Conservation (phyloP, 1,140 invertebrate genomes). For the Pseudomyrmex flavicornis region DNA sequence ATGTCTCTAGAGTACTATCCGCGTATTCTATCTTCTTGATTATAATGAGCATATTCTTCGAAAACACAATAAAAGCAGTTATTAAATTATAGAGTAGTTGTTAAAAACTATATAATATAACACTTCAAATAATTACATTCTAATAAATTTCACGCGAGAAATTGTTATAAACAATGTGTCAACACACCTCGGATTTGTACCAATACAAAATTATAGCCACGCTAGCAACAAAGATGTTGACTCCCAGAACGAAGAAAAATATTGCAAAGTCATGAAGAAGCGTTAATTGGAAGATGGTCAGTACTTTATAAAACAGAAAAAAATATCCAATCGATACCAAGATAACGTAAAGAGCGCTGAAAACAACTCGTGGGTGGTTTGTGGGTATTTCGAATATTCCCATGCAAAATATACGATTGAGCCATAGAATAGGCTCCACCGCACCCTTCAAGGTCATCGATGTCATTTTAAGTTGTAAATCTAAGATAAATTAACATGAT, state of each 20-base stretch:
- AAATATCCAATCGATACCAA: constrained; percentile 4
- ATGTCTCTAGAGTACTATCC: constrained; percentile 14
- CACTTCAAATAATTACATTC: too few species aligned
- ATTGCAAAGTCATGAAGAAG: neutral
- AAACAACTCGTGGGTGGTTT: constrained; percentile 3
- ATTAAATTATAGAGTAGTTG: constrained; percentile 5
- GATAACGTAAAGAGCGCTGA: constrained; percentile 1
- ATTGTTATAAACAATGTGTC: neutral
- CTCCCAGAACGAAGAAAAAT: neutral
- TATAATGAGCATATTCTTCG: neutral
- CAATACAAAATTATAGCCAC: constrained; percentile 32
- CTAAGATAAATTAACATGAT: neutral
- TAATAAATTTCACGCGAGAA: too few species aligned
- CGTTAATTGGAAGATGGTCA: neutral
- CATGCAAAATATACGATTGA: constrained; percentile 43
- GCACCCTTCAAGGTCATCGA: neutral
- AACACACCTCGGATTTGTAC: constrained; percentile 20
- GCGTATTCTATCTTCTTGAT: neutral
- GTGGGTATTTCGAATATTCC: constrained; percentile 38
- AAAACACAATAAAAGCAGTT: neutral
- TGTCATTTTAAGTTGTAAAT: neutral
- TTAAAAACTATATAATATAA: neutral
- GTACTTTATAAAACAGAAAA: neutral
- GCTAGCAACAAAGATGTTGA: constrained; percentile 6
- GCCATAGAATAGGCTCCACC: constrained; percentile 10